Evolutionary conservation across 2,113 vertebrate genomes (phyloP).

Genomic region (Tenrec ecaudatus): DNA sequence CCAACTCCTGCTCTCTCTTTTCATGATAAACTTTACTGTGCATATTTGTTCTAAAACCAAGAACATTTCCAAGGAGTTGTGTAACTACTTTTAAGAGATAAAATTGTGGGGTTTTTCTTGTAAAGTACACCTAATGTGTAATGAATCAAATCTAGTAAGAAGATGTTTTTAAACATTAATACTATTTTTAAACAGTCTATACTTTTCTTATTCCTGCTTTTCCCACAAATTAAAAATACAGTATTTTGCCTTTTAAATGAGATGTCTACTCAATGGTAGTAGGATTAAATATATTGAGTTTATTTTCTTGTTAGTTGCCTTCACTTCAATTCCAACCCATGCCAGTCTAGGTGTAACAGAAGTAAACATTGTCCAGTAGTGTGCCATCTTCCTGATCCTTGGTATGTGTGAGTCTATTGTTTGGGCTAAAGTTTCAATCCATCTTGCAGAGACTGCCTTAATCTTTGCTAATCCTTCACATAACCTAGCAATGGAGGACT

Average conservation of each 20-base stretch:
- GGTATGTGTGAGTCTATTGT: neutral
- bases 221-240: no score
- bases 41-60: constrained; percentile 23
- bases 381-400: neutral
- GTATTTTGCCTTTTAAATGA: neutral
- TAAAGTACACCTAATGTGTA: neutral
- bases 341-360: neutral
- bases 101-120: neutral
- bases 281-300: neutral
- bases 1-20: neutral
- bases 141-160: neutral
- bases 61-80: neutral
- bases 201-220: no score
- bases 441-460: neutral
- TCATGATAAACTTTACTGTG: neutral
- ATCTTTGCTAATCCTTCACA: neutral
- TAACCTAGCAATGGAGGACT: neutral
- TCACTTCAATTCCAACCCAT: neutral
- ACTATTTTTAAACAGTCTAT: neutral
- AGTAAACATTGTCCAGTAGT: neutral
- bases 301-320: neutral
- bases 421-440: neutral
- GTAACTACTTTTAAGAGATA: neutral
- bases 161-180: neutral
- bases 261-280: neutral